phyloP scores from a whole-genome alignment of 2,113 vertebrate genomes.

The Turdus rufiventris region DNA sequence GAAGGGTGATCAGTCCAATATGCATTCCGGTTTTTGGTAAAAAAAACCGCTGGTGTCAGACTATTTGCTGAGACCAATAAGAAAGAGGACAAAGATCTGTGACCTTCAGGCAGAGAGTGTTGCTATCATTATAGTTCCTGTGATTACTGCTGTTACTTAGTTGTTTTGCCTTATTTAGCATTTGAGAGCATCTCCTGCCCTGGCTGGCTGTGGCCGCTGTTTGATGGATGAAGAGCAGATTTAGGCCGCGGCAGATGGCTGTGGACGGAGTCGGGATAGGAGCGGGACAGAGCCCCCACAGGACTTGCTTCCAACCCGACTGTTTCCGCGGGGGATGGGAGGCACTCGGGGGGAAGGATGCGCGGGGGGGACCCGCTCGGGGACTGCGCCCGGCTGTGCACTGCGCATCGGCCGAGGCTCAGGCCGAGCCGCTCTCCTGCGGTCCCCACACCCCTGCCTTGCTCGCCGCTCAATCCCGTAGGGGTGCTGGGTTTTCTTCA shows the following conservation, averaged over 20 bases:
- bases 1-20: background rate
- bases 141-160: background rate
- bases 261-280: background rate
- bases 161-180: background rate
- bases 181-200: background rate
- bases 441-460: background rate
- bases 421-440: background rate
- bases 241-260: background rate
- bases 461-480: background rate
- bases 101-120: background rate
- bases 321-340: background rate
- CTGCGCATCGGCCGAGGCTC: background rate
- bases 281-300: background rate
- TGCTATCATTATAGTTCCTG: background rate
- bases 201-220: background rate
- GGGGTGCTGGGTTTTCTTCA: background rate
- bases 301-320: background rate
- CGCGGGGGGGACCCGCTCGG: rapidly evolving
- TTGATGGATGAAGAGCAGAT: background rate
- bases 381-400: background rate
- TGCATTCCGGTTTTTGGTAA: background rate
- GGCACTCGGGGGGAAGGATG: background rate
- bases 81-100: background rate
- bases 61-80: background rate
- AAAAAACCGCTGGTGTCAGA: background rate